These are phyloP conservation scores for Remorina albescens DNA, from an alignment of 2,797 vertebrate genomes.

Conservation along the genomic window DNA sequence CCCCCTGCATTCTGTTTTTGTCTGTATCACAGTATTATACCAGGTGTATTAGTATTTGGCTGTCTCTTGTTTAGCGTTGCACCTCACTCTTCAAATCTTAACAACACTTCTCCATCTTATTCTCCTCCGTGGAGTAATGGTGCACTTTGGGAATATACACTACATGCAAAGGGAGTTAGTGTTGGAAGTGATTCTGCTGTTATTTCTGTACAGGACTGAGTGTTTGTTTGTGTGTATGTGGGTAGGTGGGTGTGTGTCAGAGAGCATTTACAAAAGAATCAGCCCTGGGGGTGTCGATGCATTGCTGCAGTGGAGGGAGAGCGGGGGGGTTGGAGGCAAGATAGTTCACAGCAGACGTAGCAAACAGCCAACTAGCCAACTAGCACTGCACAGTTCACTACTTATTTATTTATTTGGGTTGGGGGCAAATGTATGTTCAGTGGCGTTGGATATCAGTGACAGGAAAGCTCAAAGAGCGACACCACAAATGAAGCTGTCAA, in stretches of 20 bases:
- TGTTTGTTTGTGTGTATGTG: slow-evolving; percentile 34
- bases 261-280: slow-evolving; percentile 78
- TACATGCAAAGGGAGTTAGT: slow-evolving; percentile 58
- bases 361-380: slow-evolving; percentile 61
- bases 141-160: slow-evolving; percentile 70
- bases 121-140: slow-evolving; percentile 58
- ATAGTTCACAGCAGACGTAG: slow-evolving; percentile 76
- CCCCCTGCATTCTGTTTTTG: slow-evolving; percentile 52
- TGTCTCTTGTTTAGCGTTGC: slow-evolving; percentile 50
- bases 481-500: slow-evolving; percentile 85
- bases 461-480: slow-evolving; percentile 81
- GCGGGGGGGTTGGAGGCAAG: slow-evolving; percentile 62
- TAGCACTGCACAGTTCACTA: slow-evolving; percentile 50
- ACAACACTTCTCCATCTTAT: slow-evolving; percentile 50
- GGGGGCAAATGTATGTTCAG: slow-evolving; percentile 78
- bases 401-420: slow-evolving; percentile 77
- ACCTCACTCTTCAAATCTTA: slow-evolving; percentile 44
- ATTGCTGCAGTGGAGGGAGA: slow-evolving; percentile 65
- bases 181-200: slow-evolving; percentile 52
- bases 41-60: slow-evolving; percentile 54
- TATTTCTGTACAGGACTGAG: slow-evolving; percentile 56
- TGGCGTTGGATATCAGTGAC: slow-evolving; percentile 81
- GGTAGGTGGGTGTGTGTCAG: slow-evolving; percentile 69
- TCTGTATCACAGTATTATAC: slow-evolving; percentile 38
- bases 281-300: slow-evolving; percentile 72